Conservation (phyloP, 2,797 vertebrate species). For the Natrix natrix region DNA sequence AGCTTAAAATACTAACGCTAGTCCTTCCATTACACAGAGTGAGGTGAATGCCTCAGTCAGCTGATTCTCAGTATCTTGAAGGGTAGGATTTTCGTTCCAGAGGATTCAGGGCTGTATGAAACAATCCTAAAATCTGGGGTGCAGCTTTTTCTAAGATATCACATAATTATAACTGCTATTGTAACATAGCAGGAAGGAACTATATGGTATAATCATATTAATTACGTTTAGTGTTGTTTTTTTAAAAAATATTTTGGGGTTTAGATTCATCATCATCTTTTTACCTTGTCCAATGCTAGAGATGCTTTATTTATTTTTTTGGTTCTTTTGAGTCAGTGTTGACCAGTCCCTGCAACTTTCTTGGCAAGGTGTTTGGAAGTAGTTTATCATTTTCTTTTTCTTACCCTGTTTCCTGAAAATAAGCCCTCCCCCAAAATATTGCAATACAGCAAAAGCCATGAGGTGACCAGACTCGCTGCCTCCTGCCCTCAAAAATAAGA, state of each 20-base stretch:
- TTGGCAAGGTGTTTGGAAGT: background rate
- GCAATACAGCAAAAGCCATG: too few species aligned
- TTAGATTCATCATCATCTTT: background rate
- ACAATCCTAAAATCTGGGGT: background rate
- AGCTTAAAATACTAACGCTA: conserved; percentile 33
- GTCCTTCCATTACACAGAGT: background rate
- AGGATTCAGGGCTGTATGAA: background rate
- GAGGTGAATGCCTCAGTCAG: background rate
- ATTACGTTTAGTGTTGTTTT: background rate
- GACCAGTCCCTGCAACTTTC: background rate
- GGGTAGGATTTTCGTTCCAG: background rate
- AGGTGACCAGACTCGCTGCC: too few species aligned
- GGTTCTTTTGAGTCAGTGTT: background rate
- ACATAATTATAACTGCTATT: background rate
- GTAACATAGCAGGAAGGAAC: background rate
- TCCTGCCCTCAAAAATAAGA: too few species aligned
- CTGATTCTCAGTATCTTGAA: background rate
- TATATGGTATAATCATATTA: background rate
- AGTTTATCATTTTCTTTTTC: background rate
- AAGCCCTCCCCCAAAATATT: too few species aligned
- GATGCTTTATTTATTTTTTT: background rate
- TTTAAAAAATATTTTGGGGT: background rate
- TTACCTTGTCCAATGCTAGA: background rate
- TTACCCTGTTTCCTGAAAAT: background rate
- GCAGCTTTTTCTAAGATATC: background rate